Conservation (phyloP, 2,113 vertebrate species). For the Tricholaema leucomelas region DNA sequence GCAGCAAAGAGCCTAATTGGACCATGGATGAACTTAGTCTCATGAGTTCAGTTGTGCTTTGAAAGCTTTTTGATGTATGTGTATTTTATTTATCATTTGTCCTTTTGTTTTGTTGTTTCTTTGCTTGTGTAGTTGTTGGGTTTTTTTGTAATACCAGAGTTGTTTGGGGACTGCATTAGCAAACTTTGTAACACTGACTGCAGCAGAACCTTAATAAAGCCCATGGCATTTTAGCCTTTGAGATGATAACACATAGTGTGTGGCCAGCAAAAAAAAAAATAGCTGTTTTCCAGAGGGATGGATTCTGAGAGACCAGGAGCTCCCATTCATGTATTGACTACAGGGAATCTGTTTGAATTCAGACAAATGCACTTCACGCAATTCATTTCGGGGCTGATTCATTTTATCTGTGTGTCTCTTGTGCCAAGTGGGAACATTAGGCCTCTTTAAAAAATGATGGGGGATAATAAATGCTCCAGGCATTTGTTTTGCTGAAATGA, state of each 20-base stretch:
- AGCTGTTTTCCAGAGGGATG: background rate
- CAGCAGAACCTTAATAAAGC: background rate
- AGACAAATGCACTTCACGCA: slow-evolving; percentile 55
- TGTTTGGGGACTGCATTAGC: background rate
- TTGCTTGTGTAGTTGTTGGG: background rate
- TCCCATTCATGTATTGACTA: slow-evolving; percentile 11
- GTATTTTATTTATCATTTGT: slow-evolving; percentile 21
- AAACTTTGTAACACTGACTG: background rate
- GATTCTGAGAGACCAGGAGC: slow-evolving; percentile 4
- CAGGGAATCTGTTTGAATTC: slow-evolving; percentile 55
- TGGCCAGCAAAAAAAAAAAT: slow-evolving; percentile 42
- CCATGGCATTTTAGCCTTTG: background rate
- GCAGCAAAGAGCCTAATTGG: background rate
- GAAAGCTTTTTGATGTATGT: slow-evolving; percentile 41
- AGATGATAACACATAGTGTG: background rate
- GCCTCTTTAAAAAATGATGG: slow-evolving; percentile 76
- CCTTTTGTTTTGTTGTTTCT: background rate
- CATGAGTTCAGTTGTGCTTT: background rate
- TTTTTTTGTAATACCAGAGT: background rate
- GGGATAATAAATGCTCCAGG: slow-evolving; percentile 74
- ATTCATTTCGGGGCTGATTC: slow-evolving; percentile 70
- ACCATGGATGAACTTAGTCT: background rate
- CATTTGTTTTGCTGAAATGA: slow-evolving; percentile 76
- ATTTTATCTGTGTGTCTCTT: slow-evolving; percentile 67
- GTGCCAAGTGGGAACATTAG: slow-evolving; percentile 71